Evolutionary conservation across 2,888 invertebrate species (phyloP).

Genomic region (Drosophila vallismaia): DNA sequence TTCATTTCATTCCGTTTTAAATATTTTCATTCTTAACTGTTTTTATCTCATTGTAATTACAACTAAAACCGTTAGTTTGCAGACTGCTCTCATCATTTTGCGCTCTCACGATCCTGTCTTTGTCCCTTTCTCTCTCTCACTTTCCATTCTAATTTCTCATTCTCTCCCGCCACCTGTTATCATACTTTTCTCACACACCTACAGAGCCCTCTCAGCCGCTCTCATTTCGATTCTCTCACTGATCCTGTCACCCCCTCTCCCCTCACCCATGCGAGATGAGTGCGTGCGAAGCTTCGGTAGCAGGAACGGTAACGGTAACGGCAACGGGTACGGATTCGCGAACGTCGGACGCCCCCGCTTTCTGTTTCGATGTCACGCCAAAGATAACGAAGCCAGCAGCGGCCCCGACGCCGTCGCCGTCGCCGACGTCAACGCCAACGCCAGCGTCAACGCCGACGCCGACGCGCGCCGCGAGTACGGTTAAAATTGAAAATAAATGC

Average conservation of each 20-base stretch:
- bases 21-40: too few relatives aligned
- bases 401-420: slow-evolving; percentile 30
- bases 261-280: slow-evolving; percentile 35
- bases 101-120: not conserved
- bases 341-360: slow-evolving; percentile 35
- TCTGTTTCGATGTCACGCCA: slow-evolving; percentile 60
- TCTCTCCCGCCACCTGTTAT: slow-evolving; percentile 1
- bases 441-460: slow-evolving; percentile 32
- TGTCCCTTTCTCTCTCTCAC: not conserved
- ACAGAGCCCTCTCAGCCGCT: not conserved
- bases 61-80: not conserved
- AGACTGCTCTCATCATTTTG: not conserved
- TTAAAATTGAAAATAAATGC: slow-evolving; percentile 79
- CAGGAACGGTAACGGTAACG: slow-evolving; percentile 25
- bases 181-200: not conserved
- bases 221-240: not conserved
- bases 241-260: not conserved
- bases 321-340: slow-evolving; percentile 51
- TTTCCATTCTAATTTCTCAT: not conserved
- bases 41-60: not conserved
- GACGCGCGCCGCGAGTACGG: slow-evolving; percentile 46
- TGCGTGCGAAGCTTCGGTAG: slow-evolving; percentile 29
- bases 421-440: slow-evolving; percentile 37
- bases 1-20: too few relatives aligned
- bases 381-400: slow-evolving; percentile 67